Conservation (phyloP, 1,140 invertebrate genomes). For the Vanessa atalanta region DNA sequence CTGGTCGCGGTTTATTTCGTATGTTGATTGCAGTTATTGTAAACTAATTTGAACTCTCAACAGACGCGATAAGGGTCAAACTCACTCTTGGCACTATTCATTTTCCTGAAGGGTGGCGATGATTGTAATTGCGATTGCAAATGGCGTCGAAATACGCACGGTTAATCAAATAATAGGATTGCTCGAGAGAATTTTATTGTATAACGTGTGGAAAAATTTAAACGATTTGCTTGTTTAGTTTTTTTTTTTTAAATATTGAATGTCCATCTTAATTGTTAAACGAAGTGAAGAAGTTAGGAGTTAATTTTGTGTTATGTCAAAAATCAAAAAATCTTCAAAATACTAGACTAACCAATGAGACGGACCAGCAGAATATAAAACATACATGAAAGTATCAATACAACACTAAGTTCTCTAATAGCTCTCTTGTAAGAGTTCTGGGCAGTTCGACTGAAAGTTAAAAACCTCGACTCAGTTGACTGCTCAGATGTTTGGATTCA, state of each 20-base stretch:
- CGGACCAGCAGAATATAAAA: no score
- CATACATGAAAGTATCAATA: no score
- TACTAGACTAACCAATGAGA: no score
- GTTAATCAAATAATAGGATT: conserved; percentile 62
- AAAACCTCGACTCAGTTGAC: no score
- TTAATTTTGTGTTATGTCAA: not conserved
- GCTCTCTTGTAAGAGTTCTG: no score
- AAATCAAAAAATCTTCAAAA: no score
- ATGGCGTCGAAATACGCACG: conserved; percentile 65
- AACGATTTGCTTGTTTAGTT: not conserved
- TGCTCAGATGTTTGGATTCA: no score
- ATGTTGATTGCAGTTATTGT: conserved; percentile 38
- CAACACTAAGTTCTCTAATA: no score
- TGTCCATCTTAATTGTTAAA: not conserved
- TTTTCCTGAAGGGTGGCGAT: conserved; percentile 51
- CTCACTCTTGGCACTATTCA: not conserved
- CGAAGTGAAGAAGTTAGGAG: not conserved
- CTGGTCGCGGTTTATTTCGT: conserved; percentile 49
- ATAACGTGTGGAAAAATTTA: conserved; percentile 22
- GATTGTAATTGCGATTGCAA: conserved; percentile 71
- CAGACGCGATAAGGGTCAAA: conserved; percentile 30
- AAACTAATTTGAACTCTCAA: conserved; percentile 41
- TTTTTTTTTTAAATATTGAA: not conserved
- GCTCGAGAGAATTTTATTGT: conserved; percentile 41
- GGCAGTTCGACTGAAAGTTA: no score